Evolutionary conservation across 2,113 vertebrate species (phyloP), one percentile per base, ranked within the genome.

Genomic region (Coptodon bakossiorum): DNA sequence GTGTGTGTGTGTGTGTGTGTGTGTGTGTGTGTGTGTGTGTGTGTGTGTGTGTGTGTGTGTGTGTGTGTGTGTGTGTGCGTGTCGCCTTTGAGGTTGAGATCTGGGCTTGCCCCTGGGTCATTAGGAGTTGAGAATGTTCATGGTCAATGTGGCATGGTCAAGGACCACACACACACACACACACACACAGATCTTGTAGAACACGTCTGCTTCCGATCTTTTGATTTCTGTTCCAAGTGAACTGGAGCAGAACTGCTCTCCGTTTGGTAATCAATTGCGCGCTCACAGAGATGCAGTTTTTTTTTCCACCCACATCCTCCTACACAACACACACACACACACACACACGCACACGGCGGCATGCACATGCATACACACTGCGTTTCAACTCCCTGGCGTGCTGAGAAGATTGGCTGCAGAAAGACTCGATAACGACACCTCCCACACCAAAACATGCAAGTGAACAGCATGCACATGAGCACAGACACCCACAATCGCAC

Each of bases 371-470:
- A 84, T 78, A 68, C 85, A 84, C 81, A 82, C 76, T 73, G 63
- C 16, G 38, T 50, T 83, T 85, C 31, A 66, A 86, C 29, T 89
- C 89, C 91, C 89, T 90, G 91, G 86, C 89, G 89, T 80, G 90
- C 85, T 61, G 90, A 82, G 89, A 91, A 84, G 92, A 90, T 80
- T 89, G 93, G 91, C 92, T 71, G 92, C 92, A 94, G 91, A 91
- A 78, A 95, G 91, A 91, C 93, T 93, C 84, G 85, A 92, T 89
- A 91, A 91, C 63, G 90, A 95, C 95, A 95, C 95, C 95, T 95
- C 95, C 95, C 79, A 96, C 95, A 93, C 89, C 52, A 63, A 90
- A 88, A 90, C 91, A 88, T 89, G 93, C 90, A 93, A 95, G 90
- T 90, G 93, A 95, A 91, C 93, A 94, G 93, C 78, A 8, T 90